Percentiles rank a stretch among this genome's conserved stretches.
Evolutionary conservation across 2,797 vertebrate species (phyloP).

Genomic region (Rhabdomys pumilio): DNA sequence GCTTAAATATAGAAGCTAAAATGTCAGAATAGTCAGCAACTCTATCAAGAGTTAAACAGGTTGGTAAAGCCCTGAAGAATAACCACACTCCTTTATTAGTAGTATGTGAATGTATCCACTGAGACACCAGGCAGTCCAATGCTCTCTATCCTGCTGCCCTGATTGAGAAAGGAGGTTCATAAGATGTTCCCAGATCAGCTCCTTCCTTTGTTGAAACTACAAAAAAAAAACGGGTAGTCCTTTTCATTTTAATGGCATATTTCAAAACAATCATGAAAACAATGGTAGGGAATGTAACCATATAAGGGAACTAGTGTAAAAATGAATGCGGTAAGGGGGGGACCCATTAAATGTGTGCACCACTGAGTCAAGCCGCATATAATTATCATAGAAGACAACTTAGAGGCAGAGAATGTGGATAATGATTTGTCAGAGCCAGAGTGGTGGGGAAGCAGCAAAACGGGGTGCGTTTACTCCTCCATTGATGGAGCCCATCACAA

Average conservation of each 20-base stretch:
- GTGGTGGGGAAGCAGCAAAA: constrained; percentile 75
- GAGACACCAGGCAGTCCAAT: not conserved
- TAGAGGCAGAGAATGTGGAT: constrained; percentile 66
- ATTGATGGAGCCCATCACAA: constrained; percentile 81
- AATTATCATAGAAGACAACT: constrained; percentile 83
- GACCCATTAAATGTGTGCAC: constrained; percentile 71
- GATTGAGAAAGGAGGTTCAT: not conserved
- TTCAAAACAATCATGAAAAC: constrained; percentile 60
- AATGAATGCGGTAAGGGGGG: constrained; percentile 67
- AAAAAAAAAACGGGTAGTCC: not conserved
- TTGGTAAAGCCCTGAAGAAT: not conserved
- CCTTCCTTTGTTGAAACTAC: constrained; percentile 45
- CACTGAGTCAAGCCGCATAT: constrained; percentile 81
- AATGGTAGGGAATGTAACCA: constrained; percentile 51
- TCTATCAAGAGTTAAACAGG: not conserved
- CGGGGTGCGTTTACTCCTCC: constrained; percentile 74
- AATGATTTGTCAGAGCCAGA: constrained; percentile 75
- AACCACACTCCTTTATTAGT: not conserved
- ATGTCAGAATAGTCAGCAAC: not conserved
- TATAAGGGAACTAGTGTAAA: constrained; percentile 50
- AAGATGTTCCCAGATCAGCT: not conserved
- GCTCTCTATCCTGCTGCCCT: not conserved
- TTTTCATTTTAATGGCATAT: constrained; percentile 20
- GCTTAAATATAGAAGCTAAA: not conserved
- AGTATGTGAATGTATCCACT: rapidly evolving